phyloP scores from a whole-genome alignment of 2,888 invertebrate genomes.

The Drosophila colorata region DNA sequence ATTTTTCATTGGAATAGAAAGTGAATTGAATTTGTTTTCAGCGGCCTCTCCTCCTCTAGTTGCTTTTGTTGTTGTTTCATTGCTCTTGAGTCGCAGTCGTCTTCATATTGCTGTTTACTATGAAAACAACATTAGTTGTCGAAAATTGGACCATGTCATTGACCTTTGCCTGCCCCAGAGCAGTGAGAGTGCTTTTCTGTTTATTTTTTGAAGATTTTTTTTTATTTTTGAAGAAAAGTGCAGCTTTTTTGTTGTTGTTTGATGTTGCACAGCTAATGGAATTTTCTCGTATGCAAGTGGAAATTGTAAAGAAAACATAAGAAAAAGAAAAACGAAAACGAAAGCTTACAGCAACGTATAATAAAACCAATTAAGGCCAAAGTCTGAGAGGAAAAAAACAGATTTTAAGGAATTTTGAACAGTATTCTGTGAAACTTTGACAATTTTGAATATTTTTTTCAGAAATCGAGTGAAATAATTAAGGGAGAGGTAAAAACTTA shows the following conservation, averaged over 20 bases:
- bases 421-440: no score
- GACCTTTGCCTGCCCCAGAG: slow-evolving; percentile 72
- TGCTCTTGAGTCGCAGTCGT: slow-evolving; percentile 57
- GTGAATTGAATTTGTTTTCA: slow-evolving; percentile 78
- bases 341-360: slow-evolving; percentile 4
- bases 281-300: slow-evolving; percentile 49
- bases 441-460: no score
- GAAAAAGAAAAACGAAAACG: background rate
- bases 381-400: background rate
- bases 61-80: slow-evolving; percentile 45
- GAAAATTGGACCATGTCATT: slow-evolving; percentile 81
- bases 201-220: slow-evolving; percentile 33
- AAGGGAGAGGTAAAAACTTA: no score
- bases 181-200: slow-evolving; percentile 74
- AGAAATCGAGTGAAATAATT: no score
- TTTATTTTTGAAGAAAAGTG: slow-evolving; percentile 34
- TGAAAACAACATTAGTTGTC: slow-evolving; percentile 58
- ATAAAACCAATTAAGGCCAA: background rate
- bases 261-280: slow-evolving; percentile 21
- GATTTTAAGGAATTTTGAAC: background rate
- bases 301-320: slow-evolving; percentile 10
- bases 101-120: slow-evolving; percentile 57
- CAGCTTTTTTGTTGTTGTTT: slow-evolving; percentile 26
- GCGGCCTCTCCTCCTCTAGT: slow-evolving; percentile 22
- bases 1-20: slow-evolving; percentile 82